phyloP scores from a whole-genome alignment of 2,888 invertebrate species.

The Erynnis tages region DNA sequence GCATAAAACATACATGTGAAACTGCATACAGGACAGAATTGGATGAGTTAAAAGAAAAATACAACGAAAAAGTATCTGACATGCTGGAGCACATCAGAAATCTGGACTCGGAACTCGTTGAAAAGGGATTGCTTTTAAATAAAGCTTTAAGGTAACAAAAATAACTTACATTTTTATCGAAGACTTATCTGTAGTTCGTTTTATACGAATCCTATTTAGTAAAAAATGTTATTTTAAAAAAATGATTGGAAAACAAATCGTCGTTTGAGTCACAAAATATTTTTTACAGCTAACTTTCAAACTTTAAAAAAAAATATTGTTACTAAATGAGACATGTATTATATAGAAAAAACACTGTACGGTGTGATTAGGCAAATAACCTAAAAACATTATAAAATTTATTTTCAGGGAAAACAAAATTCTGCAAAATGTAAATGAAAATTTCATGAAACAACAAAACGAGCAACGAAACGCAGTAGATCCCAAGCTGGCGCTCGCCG shows the following conservation, averaged over 20 bases:
- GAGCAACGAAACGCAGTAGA: constrained; percentile 50
- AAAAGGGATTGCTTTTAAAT: constrained; percentile 79
- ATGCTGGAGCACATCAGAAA: constrained; percentile 80
- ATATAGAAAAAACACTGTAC: no score
- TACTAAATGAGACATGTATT: no score
- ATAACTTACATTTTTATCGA: no score
- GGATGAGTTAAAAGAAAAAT: constrained; percentile 77
- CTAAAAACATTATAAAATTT: no score
- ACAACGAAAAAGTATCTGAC: constrained; percentile 80
- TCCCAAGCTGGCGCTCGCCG: constrained; percentile 71
- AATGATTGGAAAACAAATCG: no score
- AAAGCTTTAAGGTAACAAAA: constrained; percentile 60
- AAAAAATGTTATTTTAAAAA: no score
- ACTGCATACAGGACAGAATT: constrained; percentile 81
- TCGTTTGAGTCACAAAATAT: no score
- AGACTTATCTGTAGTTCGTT: no score
- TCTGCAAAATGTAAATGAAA: constrained; percentile 73
- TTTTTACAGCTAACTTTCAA: no score
- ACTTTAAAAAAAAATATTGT: no score
- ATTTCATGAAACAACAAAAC: constrained; percentile 60
- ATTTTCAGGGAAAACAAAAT: constrained; percentile 73
- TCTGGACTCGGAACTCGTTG: constrained; percentile 79
- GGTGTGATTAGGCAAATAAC: no score
- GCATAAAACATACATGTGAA: constrained; percentile 80
- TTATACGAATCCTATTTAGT: no score